phyloP scores from a whole-genome alignment of 2,113 vertebrate species.

The Gymnogyps californianus region DNA sequence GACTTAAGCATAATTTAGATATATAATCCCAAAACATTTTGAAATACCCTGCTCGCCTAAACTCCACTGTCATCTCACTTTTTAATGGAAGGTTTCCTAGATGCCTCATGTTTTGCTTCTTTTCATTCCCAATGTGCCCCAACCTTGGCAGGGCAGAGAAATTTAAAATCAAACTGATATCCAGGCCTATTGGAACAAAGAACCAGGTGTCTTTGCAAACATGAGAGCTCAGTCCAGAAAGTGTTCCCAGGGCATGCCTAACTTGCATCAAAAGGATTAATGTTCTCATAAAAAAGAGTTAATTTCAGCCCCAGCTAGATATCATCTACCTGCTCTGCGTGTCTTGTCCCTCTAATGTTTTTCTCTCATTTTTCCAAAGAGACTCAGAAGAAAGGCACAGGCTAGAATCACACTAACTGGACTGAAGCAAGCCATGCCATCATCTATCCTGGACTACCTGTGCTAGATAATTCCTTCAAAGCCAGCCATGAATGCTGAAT shows the following conservation, averaged over 20 bases:
- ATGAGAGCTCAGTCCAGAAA: neutral
- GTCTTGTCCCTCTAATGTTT: neutral
- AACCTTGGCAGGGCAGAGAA: neutral
- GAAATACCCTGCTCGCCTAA: neutral
- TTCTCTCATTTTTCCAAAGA: neutral
- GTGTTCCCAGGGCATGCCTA: neutral
- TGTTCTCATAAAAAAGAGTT: neutral
- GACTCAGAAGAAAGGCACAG: neutral
- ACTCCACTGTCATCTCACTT: neutral
- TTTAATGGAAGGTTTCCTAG: neutral
- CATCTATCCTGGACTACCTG: neutral
- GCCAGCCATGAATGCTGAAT: neutral
- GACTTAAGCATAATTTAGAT: neutral
- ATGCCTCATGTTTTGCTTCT: neutral
- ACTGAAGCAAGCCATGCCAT: neutral
- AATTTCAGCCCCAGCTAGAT: neutral
- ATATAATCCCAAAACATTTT: neutral
- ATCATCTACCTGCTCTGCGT: neutral
- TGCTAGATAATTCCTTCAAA: neutral
- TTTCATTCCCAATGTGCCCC: neutral
- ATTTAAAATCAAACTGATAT: neutral
- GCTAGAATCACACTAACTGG: neutral
- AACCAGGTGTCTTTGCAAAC: neutral
- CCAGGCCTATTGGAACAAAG: neutral
- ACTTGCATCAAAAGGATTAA: neutral